phyloP scores from a whole-genome alignment of 2,888 invertebrate species.

The Smittia sp. region DNA sequence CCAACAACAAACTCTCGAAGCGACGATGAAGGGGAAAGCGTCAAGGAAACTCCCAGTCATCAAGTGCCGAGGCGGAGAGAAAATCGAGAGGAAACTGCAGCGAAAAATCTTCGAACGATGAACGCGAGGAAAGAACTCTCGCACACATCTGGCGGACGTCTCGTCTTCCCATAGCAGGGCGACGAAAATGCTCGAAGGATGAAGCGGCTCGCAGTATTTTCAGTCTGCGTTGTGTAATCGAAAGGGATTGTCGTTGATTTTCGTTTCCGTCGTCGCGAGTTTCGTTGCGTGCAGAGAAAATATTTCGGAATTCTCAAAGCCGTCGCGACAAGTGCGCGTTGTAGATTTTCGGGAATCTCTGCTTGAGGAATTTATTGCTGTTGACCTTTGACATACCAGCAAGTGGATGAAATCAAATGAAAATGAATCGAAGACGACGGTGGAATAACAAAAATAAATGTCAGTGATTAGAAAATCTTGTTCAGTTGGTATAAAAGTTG shows the following conservation, averaged over 20 bases:
- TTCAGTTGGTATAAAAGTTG: too few relatives aligned
- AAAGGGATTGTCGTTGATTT: slow-evolving; percentile 22
- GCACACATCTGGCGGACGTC: slow-evolving; percentile 22
- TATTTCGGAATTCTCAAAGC: slow-evolving; percentile 26
- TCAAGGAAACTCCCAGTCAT: slow-evolving; percentile 24
- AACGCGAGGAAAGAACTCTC: background rate
- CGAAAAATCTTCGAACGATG: background rate
- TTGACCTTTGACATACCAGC: background rate
- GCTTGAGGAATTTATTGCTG: slow-evolving; percentile 6
- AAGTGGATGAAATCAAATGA: background rate
- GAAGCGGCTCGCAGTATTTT: slow-evolving; percentile 5
- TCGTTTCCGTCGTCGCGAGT: background rate
- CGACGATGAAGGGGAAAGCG: slow-evolving; percentile 30
- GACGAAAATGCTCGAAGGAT: slow-evolving; percentile 27
- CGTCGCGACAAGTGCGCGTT: slow-evolving; percentile 40
- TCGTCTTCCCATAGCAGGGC: slow-evolving; percentile 10
- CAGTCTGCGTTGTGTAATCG: slow-evolving; percentile 37
- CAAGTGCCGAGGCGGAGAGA: slow-evolving; percentile 22
- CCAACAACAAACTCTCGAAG: too few relatives aligned
- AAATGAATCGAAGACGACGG: too few relatives aligned
- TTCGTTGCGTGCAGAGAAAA: background rate
- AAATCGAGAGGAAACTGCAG: background rate
- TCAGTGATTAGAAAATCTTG: too few relatives aligned
- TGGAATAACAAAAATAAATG: too few relatives aligned
- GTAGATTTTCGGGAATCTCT: background rate